Conservation (phyloP, 2,888 invertebrate species). For the Leptinotarsa haldemani region DNA sequence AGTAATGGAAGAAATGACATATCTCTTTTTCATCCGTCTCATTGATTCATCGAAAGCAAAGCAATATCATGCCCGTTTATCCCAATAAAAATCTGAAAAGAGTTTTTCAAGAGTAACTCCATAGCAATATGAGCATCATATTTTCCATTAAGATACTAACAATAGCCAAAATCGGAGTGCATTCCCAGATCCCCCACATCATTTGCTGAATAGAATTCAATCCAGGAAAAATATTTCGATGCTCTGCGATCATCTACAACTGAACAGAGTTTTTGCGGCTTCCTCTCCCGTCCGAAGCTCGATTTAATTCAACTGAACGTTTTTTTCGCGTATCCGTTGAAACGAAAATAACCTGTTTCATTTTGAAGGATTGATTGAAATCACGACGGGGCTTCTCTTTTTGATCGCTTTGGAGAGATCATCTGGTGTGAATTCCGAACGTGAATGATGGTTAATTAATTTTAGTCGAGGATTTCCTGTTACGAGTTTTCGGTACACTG, state of each 20-base stretch:
- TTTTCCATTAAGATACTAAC: background rate
- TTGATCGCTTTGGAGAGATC: conserved; percentile 3
- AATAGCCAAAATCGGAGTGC: conserved; percentile 10
- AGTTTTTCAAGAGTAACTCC: background rate
- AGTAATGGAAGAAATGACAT: background rate
- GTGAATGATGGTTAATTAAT: conserved; percentile 1
- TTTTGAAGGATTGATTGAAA: conserved; percentile 23
- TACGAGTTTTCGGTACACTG: too few species aligned
- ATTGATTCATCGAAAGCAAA: background rate
- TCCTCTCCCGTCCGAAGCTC: conserved; percentile 26
- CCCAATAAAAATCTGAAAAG: background rate
- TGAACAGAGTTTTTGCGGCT: conserved; percentile 6
- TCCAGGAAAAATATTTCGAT: background rate
- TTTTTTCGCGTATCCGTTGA: conserved; percentile 27
- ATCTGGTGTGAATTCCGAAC: conserved; percentile 6
- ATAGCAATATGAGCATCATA: background rate
- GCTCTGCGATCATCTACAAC: conserved; percentile 5
- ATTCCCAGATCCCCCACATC: background rate
- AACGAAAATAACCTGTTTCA: conserved; percentile 35
- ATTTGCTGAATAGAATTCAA: conserved; percentile 10
- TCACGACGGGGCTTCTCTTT: conserved; percentile 2
- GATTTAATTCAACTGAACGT: conserved; percentile 33
- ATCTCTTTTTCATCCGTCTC: background rate
- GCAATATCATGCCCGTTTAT: background rate
- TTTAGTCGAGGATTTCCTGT: background rate